Evolutionary conservation across 2,888 invertebrate species (phyloP), one percentile per base, ranked within the genome.

Genomic region (Terebella lapidaria): DNA sequence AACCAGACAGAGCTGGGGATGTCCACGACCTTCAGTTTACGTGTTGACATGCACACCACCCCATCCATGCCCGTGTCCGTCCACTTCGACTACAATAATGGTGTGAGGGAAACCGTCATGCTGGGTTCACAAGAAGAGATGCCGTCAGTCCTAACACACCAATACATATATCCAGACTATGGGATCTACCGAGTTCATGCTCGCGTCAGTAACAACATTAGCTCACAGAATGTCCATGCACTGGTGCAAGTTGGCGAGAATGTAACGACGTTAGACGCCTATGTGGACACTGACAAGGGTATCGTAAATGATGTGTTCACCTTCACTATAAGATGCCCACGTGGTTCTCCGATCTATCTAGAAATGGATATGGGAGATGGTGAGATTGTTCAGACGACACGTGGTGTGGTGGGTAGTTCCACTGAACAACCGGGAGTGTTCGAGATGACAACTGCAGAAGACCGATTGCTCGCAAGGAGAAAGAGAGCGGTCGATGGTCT

Each of bases 151-250:
- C 69, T 71, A 53, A 51, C 51, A 1, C 67, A 73, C 57, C 54
- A 61, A 22, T 70, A 77, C 57, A 61, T 57, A 0, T 79, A 76
- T 56, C 60, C 61, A 1, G 65, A 71, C 35, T 79, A 77, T 72
- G 79, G 79, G 3, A 72, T 71, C 20, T 79, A 77, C 63, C 63
- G 59, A 18, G 70, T 76, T 2, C 64, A 67, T 27, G 73, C 74
- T 1, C 67, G 63, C 3, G 76, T 75, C 1, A 65, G 57, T 49
- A 79, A 78, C 58, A 71, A 72, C 57, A 71, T 77, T 4, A 72
- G 72, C 45, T 67, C 69, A 3, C 62, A 71, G 3, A 55, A 2
- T 59, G 60, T 2, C 15, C 64, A 67, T 26, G 64, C 65, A 3
- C 25, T 66, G 24, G 69, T 75, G 5, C 75, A 77, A 57, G 72